Percentiles rank a stretch among this genome's conserved stretches.
phyloP scores from a whole-genome alignment of 2,797 vertebrate genomes.

The Salarias fasciatus region DNA sequence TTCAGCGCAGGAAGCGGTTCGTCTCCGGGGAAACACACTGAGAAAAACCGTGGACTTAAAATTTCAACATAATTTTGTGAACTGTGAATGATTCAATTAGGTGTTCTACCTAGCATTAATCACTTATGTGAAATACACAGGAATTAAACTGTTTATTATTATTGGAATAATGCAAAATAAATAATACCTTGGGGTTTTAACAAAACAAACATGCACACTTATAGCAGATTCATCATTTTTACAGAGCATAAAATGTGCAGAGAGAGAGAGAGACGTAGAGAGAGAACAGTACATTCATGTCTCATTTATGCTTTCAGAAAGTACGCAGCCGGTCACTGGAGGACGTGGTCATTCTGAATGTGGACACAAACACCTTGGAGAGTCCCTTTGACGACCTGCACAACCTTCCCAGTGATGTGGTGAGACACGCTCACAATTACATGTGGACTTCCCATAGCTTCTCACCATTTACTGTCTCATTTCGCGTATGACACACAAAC shows the following conservation, averaged over 20 bases:
- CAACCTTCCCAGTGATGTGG: constrained; percentile 95
- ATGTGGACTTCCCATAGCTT: constrained; percentile 3
- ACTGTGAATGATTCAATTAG: constrained; percentile 2
- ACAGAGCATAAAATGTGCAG: neutral
- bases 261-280: too few species aligned
- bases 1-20: constrained; percentile 23
- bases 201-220: constrained; percentile 1
- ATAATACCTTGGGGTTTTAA: neutral
- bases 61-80: neutral
- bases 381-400: constrained; percentile 93
- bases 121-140: neutral
- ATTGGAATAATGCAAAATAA: neutral
- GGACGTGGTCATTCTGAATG: constrained; percentile 96
- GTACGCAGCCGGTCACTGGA: constrained; percentile 92
- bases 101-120: neutral
- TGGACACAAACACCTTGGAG: constrained; percentile 97
- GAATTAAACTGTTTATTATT: neutral
- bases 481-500: constrained; percentile 27
- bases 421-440: constrained; percentile 74
- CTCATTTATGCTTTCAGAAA: constrained; percentile 78
- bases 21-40: constrained; percentile 27
- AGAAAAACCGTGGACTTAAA: neutral
- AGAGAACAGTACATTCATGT: too few species aligned
- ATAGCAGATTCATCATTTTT: neutral
- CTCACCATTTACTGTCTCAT: constrained; percentile 47